A percentile compares a stretch with the other conserved stretches of the same genome.
Evolutionary conservation across 2,888 invertebrate species (phyloP).

Genomic region (Panopea generosa): DNA sequence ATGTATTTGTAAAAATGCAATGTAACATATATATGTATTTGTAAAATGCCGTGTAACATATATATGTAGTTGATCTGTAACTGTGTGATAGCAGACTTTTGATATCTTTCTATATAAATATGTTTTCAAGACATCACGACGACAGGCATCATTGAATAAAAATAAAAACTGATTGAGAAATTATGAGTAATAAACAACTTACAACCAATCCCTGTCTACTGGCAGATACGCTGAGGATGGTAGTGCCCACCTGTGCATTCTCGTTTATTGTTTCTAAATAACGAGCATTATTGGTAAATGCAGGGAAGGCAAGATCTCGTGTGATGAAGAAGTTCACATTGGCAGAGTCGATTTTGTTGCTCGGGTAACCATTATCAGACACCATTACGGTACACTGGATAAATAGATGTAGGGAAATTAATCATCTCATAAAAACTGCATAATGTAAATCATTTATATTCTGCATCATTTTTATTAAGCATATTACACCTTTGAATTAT

Average conservation of each 20-base stretch:
- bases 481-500: too few relatives aligned
- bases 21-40: too few relatives aligned
- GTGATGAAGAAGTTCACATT: constrained; percentile 69
- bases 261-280: constrained; percentile 77
- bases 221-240: constrained; percentile 67
- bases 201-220: constrained; percentile 62
- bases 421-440: neutral
- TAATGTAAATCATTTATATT: neutral
- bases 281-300: constrained; percentile 67
- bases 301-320: constrained; percentile 64
- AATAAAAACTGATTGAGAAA: too few relatives aligned
- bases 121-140: too few relatives aligned
- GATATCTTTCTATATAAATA: too few relatives aligned
- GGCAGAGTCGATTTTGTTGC: constrained; percentile 65
- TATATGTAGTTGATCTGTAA: too few relatives aligned
- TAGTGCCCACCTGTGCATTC: constrained; percentile 61
- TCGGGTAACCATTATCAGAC: constrained; percentile 74
- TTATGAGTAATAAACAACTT: too few relatives aligned
- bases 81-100: too few relatives aligned
- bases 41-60: too few relatives aligned
- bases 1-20: too few relatives aligned
- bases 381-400: constrained; percentile 72
- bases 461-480: neutral
- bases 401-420: too few relatives aligned
- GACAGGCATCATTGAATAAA: too few relatives aligned